Percentiles rank a stretch among this genome's conserved stretches.
Evolutionary conservation across 1,140 invertebrate genomes (phyloP).

Genomic region (Nasonia longicornis): DNA sequence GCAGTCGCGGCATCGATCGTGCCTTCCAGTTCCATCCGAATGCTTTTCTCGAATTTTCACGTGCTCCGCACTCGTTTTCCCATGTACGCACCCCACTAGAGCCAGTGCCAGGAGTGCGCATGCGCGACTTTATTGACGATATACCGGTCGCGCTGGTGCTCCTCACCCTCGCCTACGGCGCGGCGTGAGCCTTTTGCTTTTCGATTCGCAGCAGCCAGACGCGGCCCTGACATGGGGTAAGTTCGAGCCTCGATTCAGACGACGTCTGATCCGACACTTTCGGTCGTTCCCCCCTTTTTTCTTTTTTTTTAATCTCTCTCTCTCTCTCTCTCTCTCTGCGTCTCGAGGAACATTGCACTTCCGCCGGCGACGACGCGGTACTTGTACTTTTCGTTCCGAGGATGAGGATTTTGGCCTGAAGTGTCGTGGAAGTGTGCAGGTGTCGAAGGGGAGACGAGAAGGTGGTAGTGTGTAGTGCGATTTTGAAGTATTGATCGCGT

Average conservation of each 20-base stretch:
- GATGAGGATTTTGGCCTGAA: too few species aligned
- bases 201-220: slow-evolving; percentile 36
- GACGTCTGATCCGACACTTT: neutral
- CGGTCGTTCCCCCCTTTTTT: neutral
- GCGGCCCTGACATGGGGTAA: slow-evolving; percentile 65
- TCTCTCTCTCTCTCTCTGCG: too few species aligned
- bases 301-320: neutral
- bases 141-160: neutral
- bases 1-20: slow-evolving; percentile 19
- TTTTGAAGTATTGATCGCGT: too few species aligned
- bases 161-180: slow-evolving; percentile 18
- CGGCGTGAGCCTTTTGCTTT: neutral
- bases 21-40: neutral
- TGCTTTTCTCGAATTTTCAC: slow-evolving; percentile 49
- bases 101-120: slow-evolving; percentile 47
- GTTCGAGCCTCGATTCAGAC: slow-evolving; percentile 51
- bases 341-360: neutral
- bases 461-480: too few species aligned
- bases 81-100: neutral
- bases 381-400: neutral
- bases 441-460: too few species aligned
- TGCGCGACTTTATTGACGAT: slow-evolving; percentile 60
- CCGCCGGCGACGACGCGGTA: neutral
- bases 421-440: too few species aligned
- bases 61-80: slow-evolving; percentile 34